Percentiles rank a stretch among this genome's conserved stretches.
phyloP scores from a whole-genome alignment of 2,113 vertebrate genomes.

The Chloebia gouldiae region DNA sequence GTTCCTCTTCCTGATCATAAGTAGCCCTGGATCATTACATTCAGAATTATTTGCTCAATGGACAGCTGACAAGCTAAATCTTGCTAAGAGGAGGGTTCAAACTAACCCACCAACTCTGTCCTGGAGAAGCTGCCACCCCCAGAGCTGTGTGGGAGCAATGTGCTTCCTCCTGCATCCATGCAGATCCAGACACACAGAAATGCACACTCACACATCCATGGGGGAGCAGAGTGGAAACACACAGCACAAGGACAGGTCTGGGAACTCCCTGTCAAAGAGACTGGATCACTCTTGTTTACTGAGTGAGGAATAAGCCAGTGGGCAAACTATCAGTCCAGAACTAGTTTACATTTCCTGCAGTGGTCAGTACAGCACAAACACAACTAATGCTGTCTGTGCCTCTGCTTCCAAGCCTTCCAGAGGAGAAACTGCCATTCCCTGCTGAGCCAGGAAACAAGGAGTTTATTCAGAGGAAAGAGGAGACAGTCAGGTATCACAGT shows the following conservation, averaged over 20 bases:
- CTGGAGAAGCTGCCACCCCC: background rate
- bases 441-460: background rate
- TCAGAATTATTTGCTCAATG: background rate
- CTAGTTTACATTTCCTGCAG: background rate
- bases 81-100: background rate
- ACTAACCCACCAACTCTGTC: background rate
- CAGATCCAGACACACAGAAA: background rate
- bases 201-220: background rate
- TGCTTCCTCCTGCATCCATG: rapidly evolving
- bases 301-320: background rate
- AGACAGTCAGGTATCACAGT: background rate
- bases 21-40: background rate
- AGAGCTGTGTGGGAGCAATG: background rate
- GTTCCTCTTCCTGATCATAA: background rate
- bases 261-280: background rate
- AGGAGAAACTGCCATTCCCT: background rate
- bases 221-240: background rate
- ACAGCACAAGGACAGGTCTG: background rate
- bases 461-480: background rate
- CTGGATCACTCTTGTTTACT: background rate
- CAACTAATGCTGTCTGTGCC: background rate
- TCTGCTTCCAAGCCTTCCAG: background rate
- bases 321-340: background rate
- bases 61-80: background rate
- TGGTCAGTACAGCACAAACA: background rate